Conservation (phyloP, 2,113 vertebrate genomes). For the Plotosus lineatus region DNA sequence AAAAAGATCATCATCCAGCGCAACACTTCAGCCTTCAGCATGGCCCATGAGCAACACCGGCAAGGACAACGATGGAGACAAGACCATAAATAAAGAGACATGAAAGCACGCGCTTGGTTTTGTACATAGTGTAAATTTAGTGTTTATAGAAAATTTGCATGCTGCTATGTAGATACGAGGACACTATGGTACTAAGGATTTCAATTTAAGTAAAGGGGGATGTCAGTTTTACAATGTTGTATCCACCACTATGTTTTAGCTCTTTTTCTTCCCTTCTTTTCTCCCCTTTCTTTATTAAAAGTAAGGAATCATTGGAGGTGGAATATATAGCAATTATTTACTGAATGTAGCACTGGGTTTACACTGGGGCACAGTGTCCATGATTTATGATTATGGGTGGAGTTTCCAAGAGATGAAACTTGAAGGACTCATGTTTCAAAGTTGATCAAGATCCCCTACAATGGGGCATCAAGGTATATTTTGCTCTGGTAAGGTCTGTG, state of each 20-base stretch:
- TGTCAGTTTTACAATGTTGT: not conserved
- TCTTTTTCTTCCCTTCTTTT: not conserved
- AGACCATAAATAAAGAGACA: not conserved
- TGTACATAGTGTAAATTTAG: slow-evolving; percentile 71
- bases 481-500: too few species aligned
- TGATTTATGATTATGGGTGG: too few species aligned
- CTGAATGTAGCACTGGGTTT: too few species aligned
- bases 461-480: too few species aligned
- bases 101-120: slow-evolving; percentile 41
- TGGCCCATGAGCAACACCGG: slow-evolving; percentile 9
- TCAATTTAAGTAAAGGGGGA: not conserved
- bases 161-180: slow-evolving; percentile 63
- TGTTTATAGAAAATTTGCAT: slow-evolving; percentile 71
- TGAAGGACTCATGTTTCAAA: too few species aligned
- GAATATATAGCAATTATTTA: too few species aligned
- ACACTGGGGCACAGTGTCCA: too few species aligned
- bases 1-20: slow-evolving; percentile 19
- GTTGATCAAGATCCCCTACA: too few species aligned
- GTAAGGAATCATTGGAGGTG: not conserved
- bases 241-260: not conserved
- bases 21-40: slow-evolving; percentile 19
- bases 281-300: not conserved
- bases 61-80: slow-evolving; percentile 2
- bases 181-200: not conserved
- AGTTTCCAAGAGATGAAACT: too few species aligned